Base-by-base conservation (phyloP, 2,113 vertebrate genomes). In the Ploceus nigricollis region DNA sequence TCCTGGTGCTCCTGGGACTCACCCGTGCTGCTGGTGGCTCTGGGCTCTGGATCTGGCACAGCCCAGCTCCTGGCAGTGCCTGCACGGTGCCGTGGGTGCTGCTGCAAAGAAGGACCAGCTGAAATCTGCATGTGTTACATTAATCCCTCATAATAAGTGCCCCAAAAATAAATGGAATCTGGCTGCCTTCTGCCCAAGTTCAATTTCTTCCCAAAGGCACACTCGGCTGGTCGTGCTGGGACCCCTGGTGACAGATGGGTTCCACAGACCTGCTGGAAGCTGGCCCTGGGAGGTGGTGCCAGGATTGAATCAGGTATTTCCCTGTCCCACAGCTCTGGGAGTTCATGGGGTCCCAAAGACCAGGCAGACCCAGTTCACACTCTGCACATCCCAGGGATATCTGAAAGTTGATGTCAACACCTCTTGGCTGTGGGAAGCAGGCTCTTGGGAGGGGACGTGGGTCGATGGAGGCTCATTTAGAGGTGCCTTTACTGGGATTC, bases 171-270 rank as follows among this genome's bases (percentile, higher is more conserved):
- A 65, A 50, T 11, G 28, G 40, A 27, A 44, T 15, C 72, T 24
- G 60, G 28, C 9, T 81, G 75, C 53, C 48, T 82, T 57, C 63
- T 44, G 56, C 22, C 33, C 1, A 0, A 47, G 60, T 27, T 58
- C 18, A 45, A 37, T 18, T 9, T 14, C 21, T 18, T 39, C 47
- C 31, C 39, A 4, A 2, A 3, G 27, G 69, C 64, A 1, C 12
- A 0, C 77, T 27, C 0, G 0, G 10, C 48, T 23, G 64, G 30
- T 6, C 21, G 1, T 6, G 3, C 51, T 7, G 65, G 18, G 37
- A 51, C 64, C 18, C 0, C 0, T 1, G 56, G 37, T 11, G 72
- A 1, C 3, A 5, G 66, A 12, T 33, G 56, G 30, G 10, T 12
- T 10, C 1, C 0, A 3, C 0, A 11, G 19, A 4, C 6, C 30